Evolutionary conservation across 1,140 invertebrate genomes (phyloP), one percentile per base, ranked within the genome.

Genomic region (Chironomus striatipennis): DNA sequence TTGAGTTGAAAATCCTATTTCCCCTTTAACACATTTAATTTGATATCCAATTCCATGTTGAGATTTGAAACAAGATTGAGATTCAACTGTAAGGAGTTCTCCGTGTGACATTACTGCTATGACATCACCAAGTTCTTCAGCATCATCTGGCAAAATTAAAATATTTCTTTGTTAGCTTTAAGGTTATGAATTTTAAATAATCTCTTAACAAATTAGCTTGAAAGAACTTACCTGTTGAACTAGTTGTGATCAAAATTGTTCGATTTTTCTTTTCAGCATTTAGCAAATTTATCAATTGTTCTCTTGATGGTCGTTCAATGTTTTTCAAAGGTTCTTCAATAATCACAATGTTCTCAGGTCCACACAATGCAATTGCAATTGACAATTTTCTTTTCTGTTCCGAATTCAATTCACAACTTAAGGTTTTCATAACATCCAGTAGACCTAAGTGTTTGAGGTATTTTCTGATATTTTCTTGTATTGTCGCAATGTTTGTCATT

Each of bases 81-180:
- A 87, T 10, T 17, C 65, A 7, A n/a, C 10, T n/a, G 64, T 70
- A 8, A 88, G 87, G 21, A 96, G 83, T 74, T 85, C 81, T n/a
- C 94, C 94, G 42, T 86, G 84, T 75, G 91, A 88, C 85, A 97
- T 90, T 73, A 96, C 94, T 3, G 93, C 93, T 76, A 96, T 93
- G 79, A 93, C 84, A 82, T 97, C 94, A 0, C 94, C 95, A 2
- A 98, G 85, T 73, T 93, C 87, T 84, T 98, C 95, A 70, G 95
- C 95, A 84, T 98, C 96, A 82, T 97, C 95, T 94, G n/a, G n/a
- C 98, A 97, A 83, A 94, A 96, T 83, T 98, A 95, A n/a, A n/a
- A n/a, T n/a, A n/a, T n/a, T n/a, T n/a, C n/a, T n/a, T n/a, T n/a
- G n/a, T n/a, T n/a, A n/a, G n/a, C n/a, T n/a, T n/a, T n/a, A n/a